phyloP scores from a whole-genome alignment of 1,140 invertebrate species.

The Lordiphosa clarofinis region DNA sequence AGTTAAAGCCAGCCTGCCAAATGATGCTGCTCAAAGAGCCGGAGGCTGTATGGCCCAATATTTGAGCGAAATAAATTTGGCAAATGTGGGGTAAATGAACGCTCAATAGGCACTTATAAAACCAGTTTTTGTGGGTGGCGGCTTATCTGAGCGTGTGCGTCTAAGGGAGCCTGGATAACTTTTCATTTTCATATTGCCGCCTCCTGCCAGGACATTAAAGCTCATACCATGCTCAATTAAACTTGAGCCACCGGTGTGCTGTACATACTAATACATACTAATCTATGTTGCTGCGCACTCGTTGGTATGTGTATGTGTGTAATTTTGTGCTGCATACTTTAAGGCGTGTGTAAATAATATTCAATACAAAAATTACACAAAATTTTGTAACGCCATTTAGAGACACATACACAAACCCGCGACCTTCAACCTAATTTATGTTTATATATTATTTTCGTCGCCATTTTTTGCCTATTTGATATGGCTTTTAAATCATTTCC shows the following conservation, averaged over 20 bases:
- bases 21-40: not conserved
- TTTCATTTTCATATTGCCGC: slow-evolving; percentile 32
- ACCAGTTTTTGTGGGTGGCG: slow-evolving; percentile 1
- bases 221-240: slow-evolving; percentile 61
- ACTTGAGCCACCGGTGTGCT: slow-evolving; percentile 47
- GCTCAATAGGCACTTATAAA: slow-evolving; percentile 7
- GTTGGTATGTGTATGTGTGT: no score
- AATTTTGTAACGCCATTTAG: no score
- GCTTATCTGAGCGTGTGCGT: slow-evolving; percentile 4
- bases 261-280: slow-evolving; percentile 63
- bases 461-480: slow-evolving; percentile 42
- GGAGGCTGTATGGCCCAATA: slow-evolving; percentile 1
- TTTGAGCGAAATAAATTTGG: not conserved
- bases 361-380: slow-evolving; percentile 58
- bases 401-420: slow-evolving; percentile 12
- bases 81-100: slow-evolving; percentile 11
- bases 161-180: slow-evolving; percentile 26
- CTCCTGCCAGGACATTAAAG: slow-evolving; percentile 29
- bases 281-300: no score
- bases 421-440: slow-evolving; percentile 27
- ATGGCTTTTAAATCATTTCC: slow-evolving; percentile 36
- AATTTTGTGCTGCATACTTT: slow-evolving; percentile 40
- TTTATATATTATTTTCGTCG: slow-evolving; percentile 21
- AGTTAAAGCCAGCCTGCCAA: not conserved
- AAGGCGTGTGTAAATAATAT: slow-evolving; percentile 63